A percentile compares a stretch with the other conserved stretches of the same genome.
Evolutionary conservation across 2,888 invertebrate species (phyloP).

Genomic region (Scaptomyza reducta): DNA sequence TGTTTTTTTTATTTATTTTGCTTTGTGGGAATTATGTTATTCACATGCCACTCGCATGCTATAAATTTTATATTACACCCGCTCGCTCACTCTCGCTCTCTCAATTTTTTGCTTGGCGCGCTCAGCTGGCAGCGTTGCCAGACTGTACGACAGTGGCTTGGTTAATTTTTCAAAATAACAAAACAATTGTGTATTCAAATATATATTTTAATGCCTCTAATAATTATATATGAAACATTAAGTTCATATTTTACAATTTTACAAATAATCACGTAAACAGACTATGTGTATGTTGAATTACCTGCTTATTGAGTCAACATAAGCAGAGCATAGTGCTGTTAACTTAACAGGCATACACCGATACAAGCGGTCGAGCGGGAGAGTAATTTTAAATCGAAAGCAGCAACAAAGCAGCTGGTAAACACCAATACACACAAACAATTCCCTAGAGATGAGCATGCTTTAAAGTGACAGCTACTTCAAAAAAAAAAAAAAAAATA

Average conservation of each 20-base stretch:
- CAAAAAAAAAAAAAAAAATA: not conserved
- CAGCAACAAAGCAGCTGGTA: constrained; percentile 55
- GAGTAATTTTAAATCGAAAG: constrained; percentile 35
- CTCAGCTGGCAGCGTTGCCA: constrained; percentile 48
- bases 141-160: not conserved
- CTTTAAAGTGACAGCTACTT: constrained; percentile 12
- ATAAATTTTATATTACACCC: constrained; percentile 24
- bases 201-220: not conserved
- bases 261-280: too few species aligned
- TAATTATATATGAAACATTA: not conserved
- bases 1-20: constrained; percentile 32
- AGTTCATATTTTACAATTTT: not conserved
- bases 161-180: not conserved
- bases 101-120: not conserved
- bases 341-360: constrained; percentile 48
- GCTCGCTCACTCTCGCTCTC: not conserved
- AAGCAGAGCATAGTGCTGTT: constrained; percentile 35
- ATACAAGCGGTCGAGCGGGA: constrained; percentile 26
- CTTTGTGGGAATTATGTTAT: constrained; percentile 43
- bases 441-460: constrained; percentile 25
- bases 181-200: not conserved
- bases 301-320: constrained; percentile 22
- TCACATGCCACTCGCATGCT: constrained; percentile 35
- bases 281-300: not conserved
- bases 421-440: constrained; percentile 42